Percentiles rank a stretch among this genome's conserved stretches.
These are phyloP conservation scores for Anniella stebbinsi DNA, from an alignment of 2,797 vertebrate species.

Conservation along the genomic window DNA sequence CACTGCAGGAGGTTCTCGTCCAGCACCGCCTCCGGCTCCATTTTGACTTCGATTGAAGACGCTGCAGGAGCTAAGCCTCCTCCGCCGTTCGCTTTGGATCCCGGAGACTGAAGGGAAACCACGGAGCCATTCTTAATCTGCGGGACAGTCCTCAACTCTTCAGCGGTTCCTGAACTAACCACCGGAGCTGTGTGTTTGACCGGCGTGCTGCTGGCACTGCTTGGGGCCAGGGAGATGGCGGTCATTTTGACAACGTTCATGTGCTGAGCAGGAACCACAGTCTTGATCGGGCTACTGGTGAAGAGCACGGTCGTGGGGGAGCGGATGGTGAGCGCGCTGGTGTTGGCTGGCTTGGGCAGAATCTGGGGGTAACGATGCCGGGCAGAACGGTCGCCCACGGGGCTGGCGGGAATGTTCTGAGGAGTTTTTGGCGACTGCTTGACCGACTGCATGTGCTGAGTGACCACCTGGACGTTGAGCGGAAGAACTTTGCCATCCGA, in stretches of 20 bases:
- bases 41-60: slow-evolving; percentile 87
- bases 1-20: slow-evolving; percentile 83
- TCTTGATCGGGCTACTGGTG: slow-evolving; percentile 94
- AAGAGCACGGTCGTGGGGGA: slow-evolving; percentile 96
- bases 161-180: slow-evolving; percentile 73
- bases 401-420: slow-evolving; percentile 88
- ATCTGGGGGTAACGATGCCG: slow-evolving; percentile 97
- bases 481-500: slow-evolving; percentile 93
- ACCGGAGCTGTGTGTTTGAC: slow-evolving; percentile 86
- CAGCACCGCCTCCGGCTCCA: slow-evolving; percentile 87
- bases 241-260: slow-evolving; percentile 97
- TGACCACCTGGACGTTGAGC: slow-evolving; percentile 95
- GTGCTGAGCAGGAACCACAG: slow-evolving; percentile 91
- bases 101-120: slow-evolving; percentile 85
- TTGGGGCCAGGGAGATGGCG: slow-evolving; percentile 91
- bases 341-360: slow-evolving; percentile 92
- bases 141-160: slow-evolving; percentile 81
- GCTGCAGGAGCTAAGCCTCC: slow-evolving; percentile 47
- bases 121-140: slow-evolving; percentile 87
- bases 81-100: slow-evolving; percentile 75
- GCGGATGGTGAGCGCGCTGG: slow-evolving; percentile 88
- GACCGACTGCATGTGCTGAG: slow-evolving; percentile 92
- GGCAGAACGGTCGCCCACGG: slow-evolving; percentile 89
- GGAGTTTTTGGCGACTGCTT: slow-evolving; percentile 91
- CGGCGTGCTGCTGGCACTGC: slow-evolving; percentile 77